A percentile compares a stretch with the other conserved stretches of the same genome.
phyloP scores from a whole-genome alignment of 30 jellyfish, hydroid and myxozoan genomes.

The Cassiopea xamachana region DNA sequence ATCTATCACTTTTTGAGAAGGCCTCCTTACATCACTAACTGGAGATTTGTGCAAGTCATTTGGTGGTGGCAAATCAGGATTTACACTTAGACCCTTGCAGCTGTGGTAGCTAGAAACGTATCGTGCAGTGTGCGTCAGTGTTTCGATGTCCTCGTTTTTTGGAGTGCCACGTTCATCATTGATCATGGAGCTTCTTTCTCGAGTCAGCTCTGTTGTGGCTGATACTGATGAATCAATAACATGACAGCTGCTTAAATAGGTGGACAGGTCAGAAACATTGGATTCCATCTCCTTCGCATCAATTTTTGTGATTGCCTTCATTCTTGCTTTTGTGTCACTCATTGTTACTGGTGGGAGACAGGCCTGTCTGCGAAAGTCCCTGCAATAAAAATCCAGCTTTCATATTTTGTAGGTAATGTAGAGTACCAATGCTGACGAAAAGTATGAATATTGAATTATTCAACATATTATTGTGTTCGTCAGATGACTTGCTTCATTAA shows the following conservation, averaged over 20 bases:
- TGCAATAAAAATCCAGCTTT: background rate
- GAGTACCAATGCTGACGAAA: background rate
- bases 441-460: too few relatives aligned
- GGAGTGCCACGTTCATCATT: background rate
- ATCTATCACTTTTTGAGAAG: conserved; percentile 38
- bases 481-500: too few relatives aligned
- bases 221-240: background rate
- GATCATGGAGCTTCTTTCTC: background rate
- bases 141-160: background rate
- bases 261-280: conserved; percentile 1
- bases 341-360: conserved; percentile 32
- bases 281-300: background rate
- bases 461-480: too few relatives aligned
- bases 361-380: conserved; percentile 40
- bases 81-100: background rate
- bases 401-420: background rate
- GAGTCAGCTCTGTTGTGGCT: background rate
- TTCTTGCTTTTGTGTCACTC: conserved; percentile 4
- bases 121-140: background rate
- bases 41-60: background rate
- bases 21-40: background rate
- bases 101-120: background rate
- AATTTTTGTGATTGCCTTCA: conserved; percentile 1
- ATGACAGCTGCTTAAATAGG: background rate
- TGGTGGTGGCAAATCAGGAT: background rate